Evolutionary conservation across 2,797 vertebrate species (phyloP).

Genomic region (Dryobates pubescens): DNA sequence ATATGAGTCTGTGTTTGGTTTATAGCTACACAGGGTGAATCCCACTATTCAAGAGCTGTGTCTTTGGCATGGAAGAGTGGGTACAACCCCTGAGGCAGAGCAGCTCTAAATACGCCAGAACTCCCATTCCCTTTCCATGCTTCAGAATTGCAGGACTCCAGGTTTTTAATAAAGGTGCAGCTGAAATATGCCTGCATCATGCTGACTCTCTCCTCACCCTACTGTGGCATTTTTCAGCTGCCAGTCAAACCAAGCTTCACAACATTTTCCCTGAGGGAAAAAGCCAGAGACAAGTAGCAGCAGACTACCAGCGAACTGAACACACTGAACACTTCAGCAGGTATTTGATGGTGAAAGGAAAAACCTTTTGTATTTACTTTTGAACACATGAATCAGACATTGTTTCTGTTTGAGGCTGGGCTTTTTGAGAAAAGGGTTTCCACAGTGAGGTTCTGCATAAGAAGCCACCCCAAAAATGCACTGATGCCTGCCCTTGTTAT

Average conservation of each 20-base stretch:
- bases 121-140: not conserved
- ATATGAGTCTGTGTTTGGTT: too few species aligned
- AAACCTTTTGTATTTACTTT: not conserved
- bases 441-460: not conserved
- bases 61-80: not conserved
- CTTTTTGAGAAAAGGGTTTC: not conserved
- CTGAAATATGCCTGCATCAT: not conserved
- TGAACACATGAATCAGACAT: not conserved
- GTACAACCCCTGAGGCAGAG: not conserved
- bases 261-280: not conserved
- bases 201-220: not conserved
- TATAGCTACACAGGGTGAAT: not conserved
- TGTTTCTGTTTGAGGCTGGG: not conserved
- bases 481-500: not conserved
- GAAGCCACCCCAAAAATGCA: not conserved
- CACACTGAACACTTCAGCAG: not conserved
- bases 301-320: not conserved
- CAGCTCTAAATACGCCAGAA: not conserved
- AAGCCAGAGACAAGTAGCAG: slow-evolving; percentile 1
- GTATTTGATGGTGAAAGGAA: not conserved
- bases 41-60: not conserved
- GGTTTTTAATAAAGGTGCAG: not conserved
- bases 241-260: slow-evolving; percentile 15
- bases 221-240: not conserved
- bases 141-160: not conserved